These are phyloP conservation scores for Ecdyonurus torrentis DNA, from an alignment of 2,888 invertebrate species.

Conservation along the genomic window DNA sequence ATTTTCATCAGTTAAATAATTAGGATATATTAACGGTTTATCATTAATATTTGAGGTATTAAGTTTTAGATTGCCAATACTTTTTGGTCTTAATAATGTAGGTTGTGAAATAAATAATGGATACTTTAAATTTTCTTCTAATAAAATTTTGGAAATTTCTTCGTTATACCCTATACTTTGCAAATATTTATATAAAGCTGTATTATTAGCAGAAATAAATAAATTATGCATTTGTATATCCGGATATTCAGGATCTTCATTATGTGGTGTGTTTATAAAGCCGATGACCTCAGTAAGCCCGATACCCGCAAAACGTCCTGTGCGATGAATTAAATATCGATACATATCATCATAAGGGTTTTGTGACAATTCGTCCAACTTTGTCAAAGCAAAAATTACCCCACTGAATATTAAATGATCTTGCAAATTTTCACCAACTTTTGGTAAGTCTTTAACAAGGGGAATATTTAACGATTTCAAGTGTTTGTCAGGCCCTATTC, in stretches of 20 bases:
- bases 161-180: not conserved
- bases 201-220: constrained; percentile 56
- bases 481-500: constrained; percentile 52
- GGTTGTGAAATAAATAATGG: constrained; percentile 42
- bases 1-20: not conserved
- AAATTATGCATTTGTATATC: constrained; percentile 63
- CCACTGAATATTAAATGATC: constrained; percentile 73
- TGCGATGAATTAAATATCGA: constrained; percentile 39
- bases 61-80: constrained; percentile 49
- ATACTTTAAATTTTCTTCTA: not conserved
- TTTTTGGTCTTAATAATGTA: constrained; percentile 52
- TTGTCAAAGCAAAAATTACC: constrained; percentile 51
- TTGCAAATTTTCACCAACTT: constrained; percentile 62
- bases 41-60: constrained; percentile 48
- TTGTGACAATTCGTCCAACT: constrained; percentile 48
- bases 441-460: constrained; percentile 38
- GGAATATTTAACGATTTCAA: constrained; percentile 39
- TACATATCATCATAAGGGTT: constrained; percentile 41
- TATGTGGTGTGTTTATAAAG: not conserved
- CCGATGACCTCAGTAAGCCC: constrained; percentile 36
- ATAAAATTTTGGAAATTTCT: not conserved
- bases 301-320: constrained; percentile 54
- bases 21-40: constrained; percentile 66
- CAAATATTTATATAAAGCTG: constrained; percentile 29
- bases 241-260: constrained; percentile 38